Conservation (phyloP, 1,140 invertebrate species). For the Drosophila lacertosa region DNA sequence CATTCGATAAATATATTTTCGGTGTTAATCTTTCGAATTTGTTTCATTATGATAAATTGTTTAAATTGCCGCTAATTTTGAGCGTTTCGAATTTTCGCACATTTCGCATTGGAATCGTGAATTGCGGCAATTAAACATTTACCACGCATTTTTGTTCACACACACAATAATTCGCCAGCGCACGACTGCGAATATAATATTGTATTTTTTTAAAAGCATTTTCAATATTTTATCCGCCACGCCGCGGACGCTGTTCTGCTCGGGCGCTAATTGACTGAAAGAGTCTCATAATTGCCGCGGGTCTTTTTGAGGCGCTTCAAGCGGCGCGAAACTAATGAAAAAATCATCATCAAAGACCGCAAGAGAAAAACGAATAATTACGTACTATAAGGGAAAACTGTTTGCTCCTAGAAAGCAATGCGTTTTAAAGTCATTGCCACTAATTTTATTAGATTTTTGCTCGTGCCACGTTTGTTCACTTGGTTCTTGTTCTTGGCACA, state of each 20-base stretch:
- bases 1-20: conserved; percentile 23
- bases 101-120: conserved; percentile 51
- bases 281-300: conserved; percentile 20
- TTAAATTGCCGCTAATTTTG: conserved; percentile 55
- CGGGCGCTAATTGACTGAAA: conserved; percentile 54
- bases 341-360: conserved; percentile 60
- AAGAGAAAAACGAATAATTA: conserved; percentile 33
- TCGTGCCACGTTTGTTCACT: conserved; percentile 34
- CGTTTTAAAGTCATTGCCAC: conserved; percentile 76
- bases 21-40: conserved; percentile 33
- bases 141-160: conserved; percentile 66
- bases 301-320: conserved; percentile 49
- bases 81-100: conserved; percentile 60
- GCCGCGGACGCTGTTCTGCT: conserved; percentile 28
- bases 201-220: conserved; percentile 22
- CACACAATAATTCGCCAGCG: conserved; percentile 57
- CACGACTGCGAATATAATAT: conserved; percentile 48
- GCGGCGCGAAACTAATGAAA: conserved; percentile 73
- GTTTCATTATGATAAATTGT: conserved; percentile 44
- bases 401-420: conserved; percentile 56
- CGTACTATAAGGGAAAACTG: neutral
- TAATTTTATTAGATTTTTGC: conserved; percentile 71
- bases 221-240: conserved; percentile 34
- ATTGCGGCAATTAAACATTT: conserved; percentile 76
- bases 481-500: conserved; percentile 51